These are phyloP conservation scores for Pangasius sanitwongsei DNA, from an alignment of 2,797 vertebrate species.

Conservation along the genomic window DNA sequence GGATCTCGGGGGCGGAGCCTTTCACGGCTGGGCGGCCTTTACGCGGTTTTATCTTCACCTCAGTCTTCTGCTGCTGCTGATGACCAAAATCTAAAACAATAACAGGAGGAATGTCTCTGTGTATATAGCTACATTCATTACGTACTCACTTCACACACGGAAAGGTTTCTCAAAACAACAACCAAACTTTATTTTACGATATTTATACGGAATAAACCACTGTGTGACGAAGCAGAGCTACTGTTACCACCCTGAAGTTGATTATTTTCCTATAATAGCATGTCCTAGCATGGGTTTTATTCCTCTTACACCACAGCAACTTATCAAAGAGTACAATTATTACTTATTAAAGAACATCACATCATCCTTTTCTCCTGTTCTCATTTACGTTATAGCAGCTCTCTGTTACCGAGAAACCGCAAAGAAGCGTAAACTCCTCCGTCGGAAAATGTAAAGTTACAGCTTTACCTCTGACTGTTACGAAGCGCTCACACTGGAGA, in stretches of 20 bases:
- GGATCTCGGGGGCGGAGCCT: constrained; percentile 36
- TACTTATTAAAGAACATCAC: no score
- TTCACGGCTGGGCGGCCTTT: constrained; percentile 69
- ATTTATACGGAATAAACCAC: neutral
- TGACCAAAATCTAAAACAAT: constrained; percentile 47
- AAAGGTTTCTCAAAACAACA: neutral
- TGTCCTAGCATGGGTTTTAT: no score
- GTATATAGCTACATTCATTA: neutral
- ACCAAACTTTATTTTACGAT: neutral
- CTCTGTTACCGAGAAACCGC: neutral
- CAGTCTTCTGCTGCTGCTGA: constrained; percentile 58
- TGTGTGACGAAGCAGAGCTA: neutral
- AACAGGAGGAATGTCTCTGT: neutral
- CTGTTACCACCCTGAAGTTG: neutral
- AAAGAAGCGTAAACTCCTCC: neutral
- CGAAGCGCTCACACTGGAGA: neutral
- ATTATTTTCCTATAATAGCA: no score
- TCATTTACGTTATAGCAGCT: neutral
- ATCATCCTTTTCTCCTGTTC: neutral
- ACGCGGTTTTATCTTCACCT: constrained; percentile 78
- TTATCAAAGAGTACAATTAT: no score
- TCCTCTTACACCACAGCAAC: neutral
- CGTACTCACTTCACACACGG: neutral
- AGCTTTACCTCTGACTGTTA: neutral
- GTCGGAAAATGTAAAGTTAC: neutral